Evolutionary conservation across 1,140 invertebrate species (phyloP).

Genomic region (Rhagoletis zephyria): DNA sequence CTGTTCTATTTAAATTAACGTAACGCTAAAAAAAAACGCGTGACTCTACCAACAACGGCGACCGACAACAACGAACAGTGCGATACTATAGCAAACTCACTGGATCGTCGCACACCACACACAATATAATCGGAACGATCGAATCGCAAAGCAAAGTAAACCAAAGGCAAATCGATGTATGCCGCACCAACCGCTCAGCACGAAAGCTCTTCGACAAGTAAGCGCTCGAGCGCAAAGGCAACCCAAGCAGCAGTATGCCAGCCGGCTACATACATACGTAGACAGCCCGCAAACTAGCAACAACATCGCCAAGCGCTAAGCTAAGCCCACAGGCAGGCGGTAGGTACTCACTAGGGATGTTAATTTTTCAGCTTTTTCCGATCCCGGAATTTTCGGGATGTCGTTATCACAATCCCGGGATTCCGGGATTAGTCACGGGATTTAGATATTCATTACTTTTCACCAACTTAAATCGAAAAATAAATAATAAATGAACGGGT

Average conservation of each 20-base stretch:
- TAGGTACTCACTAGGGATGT: not conserved
- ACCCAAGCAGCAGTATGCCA: not conserved
- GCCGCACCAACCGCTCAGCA: constrained; percentile 44
- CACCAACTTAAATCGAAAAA: too few species aligned
- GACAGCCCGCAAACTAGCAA: not conserved
- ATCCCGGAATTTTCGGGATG: too few species aligned
- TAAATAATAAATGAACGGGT: too few species aligned
- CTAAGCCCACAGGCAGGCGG: constrained; percentile 40
- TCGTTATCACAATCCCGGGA: too few species aligned
- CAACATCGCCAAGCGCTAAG: not conserved
- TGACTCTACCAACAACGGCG: constrained; percentile 36
- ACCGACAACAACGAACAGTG: not conserved
- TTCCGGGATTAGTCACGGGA: too few species aligned
- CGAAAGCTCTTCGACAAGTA: constrained; percentile 49
- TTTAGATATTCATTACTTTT: too few species aligned
- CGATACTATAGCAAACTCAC: not conserved
- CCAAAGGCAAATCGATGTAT: constrained; percentile 24
- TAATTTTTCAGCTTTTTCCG: too few species aligned
- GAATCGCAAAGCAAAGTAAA: constrained; percentile 35
- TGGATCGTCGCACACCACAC: not conserved
- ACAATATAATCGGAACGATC: constrained; percentile 26
- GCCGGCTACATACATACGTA: too few species aligned
- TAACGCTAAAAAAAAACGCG: constrained; percentile 16
- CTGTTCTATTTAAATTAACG: not conserved
- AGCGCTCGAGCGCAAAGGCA: constrained; percentile 40